Evolutionary conservation across 2,888 invertebrate species (phyloP).

Genomic region (Drosophila nr. medialis): DNA sequence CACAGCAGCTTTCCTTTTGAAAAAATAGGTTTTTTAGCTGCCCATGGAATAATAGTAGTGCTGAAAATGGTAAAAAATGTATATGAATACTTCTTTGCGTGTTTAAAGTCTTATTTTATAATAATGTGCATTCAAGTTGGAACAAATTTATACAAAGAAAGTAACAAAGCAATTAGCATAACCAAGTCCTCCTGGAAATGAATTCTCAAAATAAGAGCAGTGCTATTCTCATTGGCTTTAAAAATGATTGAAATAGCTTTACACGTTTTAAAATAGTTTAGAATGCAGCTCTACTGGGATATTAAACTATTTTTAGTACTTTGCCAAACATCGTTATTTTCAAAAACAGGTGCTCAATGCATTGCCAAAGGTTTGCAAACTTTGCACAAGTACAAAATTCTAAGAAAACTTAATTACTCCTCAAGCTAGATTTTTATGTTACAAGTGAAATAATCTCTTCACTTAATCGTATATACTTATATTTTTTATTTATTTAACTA

Average conservation of each 20-base stretch:
- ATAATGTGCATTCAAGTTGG: neutral
- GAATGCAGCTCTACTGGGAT: neutral
- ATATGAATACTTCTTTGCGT: neutral
- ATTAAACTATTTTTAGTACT: neutral
- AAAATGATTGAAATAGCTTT: neutral
- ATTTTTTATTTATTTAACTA: no score
- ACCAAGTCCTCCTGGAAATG: neutral
- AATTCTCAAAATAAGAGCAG: neutral
- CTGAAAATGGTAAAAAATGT: neutral
- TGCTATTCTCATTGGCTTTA: neutral
- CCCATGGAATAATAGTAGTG: neutral
- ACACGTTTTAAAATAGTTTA: neutral
- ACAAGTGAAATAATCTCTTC: neutral
- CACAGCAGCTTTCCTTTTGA: neutral
- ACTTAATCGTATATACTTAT: rapidly evolving
- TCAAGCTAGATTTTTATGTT: neutral
- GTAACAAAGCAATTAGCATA: neutral
- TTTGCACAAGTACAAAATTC: neutral
- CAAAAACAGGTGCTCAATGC: no score
- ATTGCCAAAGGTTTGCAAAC: neutral
- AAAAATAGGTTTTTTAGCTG: neutral
- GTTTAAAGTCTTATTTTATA: neutral
- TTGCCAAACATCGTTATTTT: neutral
- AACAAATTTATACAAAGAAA: neutral
- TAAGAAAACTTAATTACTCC: neutral